Conservation (phyloP, 2,888 invertebrate genomes). For the Epinotia bilunana region DNA sequence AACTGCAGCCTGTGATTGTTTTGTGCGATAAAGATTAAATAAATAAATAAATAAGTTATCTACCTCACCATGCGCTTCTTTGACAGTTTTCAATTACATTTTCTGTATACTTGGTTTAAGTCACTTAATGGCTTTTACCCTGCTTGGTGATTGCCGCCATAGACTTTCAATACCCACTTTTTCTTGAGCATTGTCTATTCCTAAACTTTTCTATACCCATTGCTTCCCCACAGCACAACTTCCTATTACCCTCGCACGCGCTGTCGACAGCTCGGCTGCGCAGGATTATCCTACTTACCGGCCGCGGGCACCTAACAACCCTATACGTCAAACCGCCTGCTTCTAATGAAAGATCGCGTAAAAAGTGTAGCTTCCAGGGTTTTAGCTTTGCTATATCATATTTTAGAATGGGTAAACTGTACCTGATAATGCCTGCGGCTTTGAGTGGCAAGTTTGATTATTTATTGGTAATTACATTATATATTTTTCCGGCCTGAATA, state of each 20-base stretch:
- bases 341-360: constrained; percentile 68
- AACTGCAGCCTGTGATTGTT: too few species aligned
- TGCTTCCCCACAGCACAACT: constrained; percentile 61
- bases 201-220: not conserved
- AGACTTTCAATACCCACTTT: too few species aligned
- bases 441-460: not conserved
- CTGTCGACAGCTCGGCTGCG: constrained; percentile 77
- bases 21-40: too few species aligned
- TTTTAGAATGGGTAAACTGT: constrained; percentile 20
- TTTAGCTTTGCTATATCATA: constrained; percentile 4
- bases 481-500: not conserved
- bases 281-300: constrained; percentile 75
- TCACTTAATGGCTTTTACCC: too few species aligned
- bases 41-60: too few species aligned
- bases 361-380: constrained; percentile 34
- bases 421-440: not conserved
- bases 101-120: too few species aligned
- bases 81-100: too few species aligned
- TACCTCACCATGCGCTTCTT: too few species aligned
- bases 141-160: too few species aligned
- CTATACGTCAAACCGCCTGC: constrained; percentile 69
- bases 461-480: not conserved
- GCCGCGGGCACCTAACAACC: constrained; percentile 68
- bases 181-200: too few species aligned
- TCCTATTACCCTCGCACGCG: constrained; percentile 67